phyloP scores from a whole-genome alignment of 2,797 vertebrate genomes.

The Phrynocephalus forsythii region DNA sequence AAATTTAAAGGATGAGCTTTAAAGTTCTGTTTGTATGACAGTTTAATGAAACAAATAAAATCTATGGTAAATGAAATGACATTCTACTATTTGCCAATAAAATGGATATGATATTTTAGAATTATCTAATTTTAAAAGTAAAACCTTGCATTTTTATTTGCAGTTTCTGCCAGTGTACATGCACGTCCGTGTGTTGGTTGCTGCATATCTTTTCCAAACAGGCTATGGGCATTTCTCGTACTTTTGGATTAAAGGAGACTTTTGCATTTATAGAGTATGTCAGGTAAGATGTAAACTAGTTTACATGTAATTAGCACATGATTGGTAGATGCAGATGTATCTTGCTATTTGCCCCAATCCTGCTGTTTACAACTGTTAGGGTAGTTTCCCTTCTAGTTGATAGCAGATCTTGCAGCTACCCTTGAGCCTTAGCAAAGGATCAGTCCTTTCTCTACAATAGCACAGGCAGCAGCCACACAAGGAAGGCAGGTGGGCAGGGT shows the following conservation, averaged over 20 bases:
- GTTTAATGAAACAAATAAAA: background rate
- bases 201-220: conserved; percentile 97
- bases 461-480: no score
- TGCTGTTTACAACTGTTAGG: background rate
- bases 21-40: background rate
- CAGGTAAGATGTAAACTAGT: conserved; percentile 82
- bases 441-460: background rate
- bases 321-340: background rate
- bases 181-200: conserved; percentile 97
- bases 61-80: background rate
- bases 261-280: conserved; percentile 93
- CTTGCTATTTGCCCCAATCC: background rate
- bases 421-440: background rate
- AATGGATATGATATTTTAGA: background rate
- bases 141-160: conserved; percentile 54
- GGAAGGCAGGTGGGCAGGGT: no score
- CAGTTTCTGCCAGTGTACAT: conserved; percentile 99
- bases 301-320: background rate
- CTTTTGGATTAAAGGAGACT: conserved; percentile 99
- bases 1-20: background rate
- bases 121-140: background rate
- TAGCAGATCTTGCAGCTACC: background rate
- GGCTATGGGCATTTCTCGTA: conserved; percentile 99
- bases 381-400: background rate
- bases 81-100: background rate